These are phyloP conservation scores for Agrypnia vestita DNA, from an alignment of 1,140 invertebrate genomes.

Conservation along the genomic window DNA sequence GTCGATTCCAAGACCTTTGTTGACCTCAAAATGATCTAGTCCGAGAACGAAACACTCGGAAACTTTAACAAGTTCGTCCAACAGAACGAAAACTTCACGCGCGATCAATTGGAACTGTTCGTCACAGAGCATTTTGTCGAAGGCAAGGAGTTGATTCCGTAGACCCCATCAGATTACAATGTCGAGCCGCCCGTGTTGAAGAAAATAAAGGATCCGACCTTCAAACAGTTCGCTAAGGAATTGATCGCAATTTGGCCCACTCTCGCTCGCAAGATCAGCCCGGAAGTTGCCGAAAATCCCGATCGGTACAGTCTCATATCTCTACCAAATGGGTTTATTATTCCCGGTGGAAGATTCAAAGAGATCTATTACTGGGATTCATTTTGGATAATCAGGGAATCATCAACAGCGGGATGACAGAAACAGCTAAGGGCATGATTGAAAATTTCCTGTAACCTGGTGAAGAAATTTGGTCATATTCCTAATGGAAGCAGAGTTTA, in stretches of 20 bases:
- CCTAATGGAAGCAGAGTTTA: conserved; percentile 87
- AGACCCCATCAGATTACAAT: conserved; percentile 79
- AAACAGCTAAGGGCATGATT: conserved; percentile 84
- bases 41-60: conserved; percentile 76
- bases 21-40: conserved; percentile 84
- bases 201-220: conserved; percentile 77
- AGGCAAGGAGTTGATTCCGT: conserved; percentile 73
- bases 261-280: conserved; percentile 79
- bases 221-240: conserved; percentile 75
- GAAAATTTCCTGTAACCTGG: conserved; percentile 82
- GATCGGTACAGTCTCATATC: conserved; percentile 83
- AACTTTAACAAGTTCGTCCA: conserved; percentile 79
- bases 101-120: conserved; percentile 75
- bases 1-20: conserved; percentile 92
- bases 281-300: conserved; percentile 76
- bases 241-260: conserved; percentile 82
- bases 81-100: conserved; percentile 73
- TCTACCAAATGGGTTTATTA: conserved; percentile 86
- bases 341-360: conserved; percentile 91
- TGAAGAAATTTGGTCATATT: conserved; percentile 80
- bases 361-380: conserved; percentile 94
- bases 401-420: conserved; percentile 81
- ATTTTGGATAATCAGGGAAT: conserved; percentile 89
- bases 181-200: conserved; percentile 76
- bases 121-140: conserved; percentile 72